These are phyloP conservation scores for Papilio dardanus DNA, from an alignment of 1,140 invertebrate species.

Conservation along the genomic window DNA sequence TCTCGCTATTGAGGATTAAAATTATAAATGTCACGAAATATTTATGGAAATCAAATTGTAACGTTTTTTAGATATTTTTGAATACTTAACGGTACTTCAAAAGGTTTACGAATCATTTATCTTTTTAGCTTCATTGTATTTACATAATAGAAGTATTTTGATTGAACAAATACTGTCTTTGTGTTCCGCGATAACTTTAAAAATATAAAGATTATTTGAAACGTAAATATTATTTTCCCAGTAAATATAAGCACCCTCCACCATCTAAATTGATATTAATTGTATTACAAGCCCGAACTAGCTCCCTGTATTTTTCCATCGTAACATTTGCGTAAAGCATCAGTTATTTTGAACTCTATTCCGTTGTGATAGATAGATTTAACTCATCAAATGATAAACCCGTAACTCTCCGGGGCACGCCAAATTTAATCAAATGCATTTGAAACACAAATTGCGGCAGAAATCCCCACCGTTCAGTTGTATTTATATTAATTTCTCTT, in stretches of 20 bases:
- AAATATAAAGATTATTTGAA: conserved; percentile 15
- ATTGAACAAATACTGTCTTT: background rate
- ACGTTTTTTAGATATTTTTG: background rate
- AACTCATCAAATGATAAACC: background rate
- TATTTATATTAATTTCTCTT: conserved; percentile 71
- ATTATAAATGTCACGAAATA: conserved; percentile 16
- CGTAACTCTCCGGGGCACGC: conserved; percentile 42
- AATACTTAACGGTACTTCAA: background rate
- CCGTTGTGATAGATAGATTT: conserved; percentile 28
- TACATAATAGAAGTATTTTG: background rate
- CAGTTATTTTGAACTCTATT: conserved; percentile 32
- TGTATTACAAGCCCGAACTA: conserved; percentile 71
- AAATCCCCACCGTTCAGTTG: conserved; percentile 55
- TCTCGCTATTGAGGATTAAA: background rate
- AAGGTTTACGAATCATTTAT: background rate
- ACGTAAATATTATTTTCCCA: conserved; percentile 48
- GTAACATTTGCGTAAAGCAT: conserved; percentile 58
- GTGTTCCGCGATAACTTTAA: background rate
- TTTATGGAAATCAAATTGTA: background rate
- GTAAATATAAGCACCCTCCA: conserved; percentile 59
- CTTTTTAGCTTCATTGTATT: background rate
- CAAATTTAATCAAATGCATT: conserved; percentile 63
- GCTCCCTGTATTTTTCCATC: conserved; percentile 74
- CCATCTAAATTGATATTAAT: conserved; percentile 79
- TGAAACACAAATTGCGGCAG: conserved; percentile 68